phyloP scores from a whole-genome alignment of 2,888 invertebrate genomes.

The Esperia sulphurella region DNA sequence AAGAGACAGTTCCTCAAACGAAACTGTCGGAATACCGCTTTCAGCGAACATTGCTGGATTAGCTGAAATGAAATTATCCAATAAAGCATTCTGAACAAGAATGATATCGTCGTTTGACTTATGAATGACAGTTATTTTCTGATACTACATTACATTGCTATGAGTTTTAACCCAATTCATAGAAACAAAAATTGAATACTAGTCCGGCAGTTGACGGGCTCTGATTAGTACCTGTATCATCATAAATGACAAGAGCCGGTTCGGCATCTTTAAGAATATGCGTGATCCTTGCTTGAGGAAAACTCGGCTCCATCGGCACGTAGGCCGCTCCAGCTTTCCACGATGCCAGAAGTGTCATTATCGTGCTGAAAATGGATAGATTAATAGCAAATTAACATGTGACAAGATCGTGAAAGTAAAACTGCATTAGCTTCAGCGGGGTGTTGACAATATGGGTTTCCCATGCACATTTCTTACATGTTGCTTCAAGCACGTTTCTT shows the following conservation, averaged over 20 bases:
- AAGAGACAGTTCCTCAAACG: constrained; percentile 71
- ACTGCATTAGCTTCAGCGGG: no score
- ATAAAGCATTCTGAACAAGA: not conserved
- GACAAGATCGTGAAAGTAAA: no score
- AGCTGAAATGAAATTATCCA: constrained; percentile 46
- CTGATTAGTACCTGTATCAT: constrained; percentile 77
- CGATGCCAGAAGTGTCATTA: constrained; percentile 84
- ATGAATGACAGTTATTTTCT: not conserved
- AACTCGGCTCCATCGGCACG: constrained; percentile 87
- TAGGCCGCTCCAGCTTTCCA: constrained; percentile 93
- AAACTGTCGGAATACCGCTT: constrained; percentile 53
- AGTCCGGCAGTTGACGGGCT: no score
- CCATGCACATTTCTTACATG: no score
- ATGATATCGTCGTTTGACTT: not conserved
- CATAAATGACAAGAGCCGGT: constrained; percentile 84
- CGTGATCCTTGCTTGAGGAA: constrained; percentile 84
- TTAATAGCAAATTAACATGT: not conserved
- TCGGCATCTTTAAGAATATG: constrained; percentile 88
- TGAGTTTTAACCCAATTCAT: no score
- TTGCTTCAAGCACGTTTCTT: no score
- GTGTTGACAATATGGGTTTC: no score
- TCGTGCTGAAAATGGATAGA: constrained; percentile 61
- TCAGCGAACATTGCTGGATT: constrained; percentile 56
- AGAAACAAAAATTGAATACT: no score
- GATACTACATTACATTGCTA: not conserved